These are phyloP conservation scores for Acronicta leporina DNA, from an alignment of 2,888 invertebrate species.

Conservation along the genomic window DNA sequence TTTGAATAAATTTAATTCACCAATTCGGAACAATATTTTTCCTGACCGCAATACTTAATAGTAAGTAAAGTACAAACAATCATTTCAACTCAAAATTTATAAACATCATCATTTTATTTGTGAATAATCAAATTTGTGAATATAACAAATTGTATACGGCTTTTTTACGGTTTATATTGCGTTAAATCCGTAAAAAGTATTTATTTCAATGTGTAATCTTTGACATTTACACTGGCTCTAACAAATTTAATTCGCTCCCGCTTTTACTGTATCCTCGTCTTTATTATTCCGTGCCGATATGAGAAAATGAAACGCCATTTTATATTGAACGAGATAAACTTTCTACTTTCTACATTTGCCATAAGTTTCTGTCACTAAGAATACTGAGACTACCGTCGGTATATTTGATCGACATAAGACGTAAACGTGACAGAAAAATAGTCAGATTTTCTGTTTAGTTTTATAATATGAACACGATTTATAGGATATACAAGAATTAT, in stretches of 20 bases:
- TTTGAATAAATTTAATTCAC: neutral
- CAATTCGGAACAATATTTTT: neutral
- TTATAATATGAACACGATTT: constrained; percentile 29
- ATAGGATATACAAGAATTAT: too few relatives aligned
- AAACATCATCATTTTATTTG: too few relatives aligned
- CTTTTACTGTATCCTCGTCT: constrained; percentile 28
- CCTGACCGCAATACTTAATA: too few relatives aligned
- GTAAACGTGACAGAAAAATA: constrained; percentile 1
- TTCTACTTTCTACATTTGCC: constrained; percentile 29
- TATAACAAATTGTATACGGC: too few relatives aligned
- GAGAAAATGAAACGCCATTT: constrained; percentile 30
- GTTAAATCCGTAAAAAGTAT: too few relatives aligned
- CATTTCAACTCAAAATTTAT: too few relatives aligned
- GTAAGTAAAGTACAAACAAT: neutral
- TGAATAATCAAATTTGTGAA: too few relatives aligned
- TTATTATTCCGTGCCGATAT: constrained; percentile 45
- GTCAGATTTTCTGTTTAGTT: constrained; percentile 17
- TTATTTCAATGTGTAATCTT: neutral
- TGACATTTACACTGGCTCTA: constrained; percentile 9
- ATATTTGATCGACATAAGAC: constrained; percentile 20
- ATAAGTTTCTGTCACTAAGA: constrained; percentile 22
- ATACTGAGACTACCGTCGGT: constrained; percentile 6
- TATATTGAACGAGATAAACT: constrained; percentile 29
- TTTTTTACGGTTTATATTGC: too few relatives aligned
- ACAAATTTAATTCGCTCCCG: constrained; percentile 30